Evolutionary conservation across 2,888 invertebrate genomes (phyloP).

Genomic region (Lasioglossum vierecki): DNA sequence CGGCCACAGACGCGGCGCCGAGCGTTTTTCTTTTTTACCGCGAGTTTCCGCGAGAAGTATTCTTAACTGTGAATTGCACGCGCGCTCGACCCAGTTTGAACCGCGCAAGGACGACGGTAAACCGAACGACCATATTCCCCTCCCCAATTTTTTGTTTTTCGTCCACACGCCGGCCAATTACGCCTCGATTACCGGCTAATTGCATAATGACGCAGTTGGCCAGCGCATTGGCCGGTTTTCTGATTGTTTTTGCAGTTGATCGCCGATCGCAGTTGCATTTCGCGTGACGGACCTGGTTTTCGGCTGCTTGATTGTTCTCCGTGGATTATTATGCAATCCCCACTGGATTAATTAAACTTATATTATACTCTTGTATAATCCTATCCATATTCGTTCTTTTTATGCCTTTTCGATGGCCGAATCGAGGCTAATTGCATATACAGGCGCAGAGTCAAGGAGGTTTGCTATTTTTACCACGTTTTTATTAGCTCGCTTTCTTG

Average conservation of each 20-base stretch:
- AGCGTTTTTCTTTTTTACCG: background rate
- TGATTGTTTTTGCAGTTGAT: slow-evolving; percentile 2
- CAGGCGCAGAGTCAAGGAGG: background rate
- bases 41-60: slow-evolving; percentile 7
- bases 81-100: slow-evolving; percentile 11
- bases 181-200: slow-evolving; percentile 4
- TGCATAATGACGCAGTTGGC: slow-evolving; percentile 1
- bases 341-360: background rate
- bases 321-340: background rate
- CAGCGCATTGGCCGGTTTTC: background rate
- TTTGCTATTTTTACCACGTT: too few species aligned
- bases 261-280: background rate
- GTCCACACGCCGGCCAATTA: slow-evolving; percentile 1
- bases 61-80: background rate
- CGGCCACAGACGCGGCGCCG: background rate
- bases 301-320: background rate
- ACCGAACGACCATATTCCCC: background rate
- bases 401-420: background rate
- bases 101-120: slow-evolving; percentile 14
- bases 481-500: too few species aligned
- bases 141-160: background rate
- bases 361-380: background rate
- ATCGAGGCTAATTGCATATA: background rate
- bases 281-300: background rate
- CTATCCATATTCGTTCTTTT: background rate